These are phyloP conservation scores for Rhynchomys soricoides DNA, from an alignment of 2,113 vertebrate species.

Conservation along the genomic window DNA sequence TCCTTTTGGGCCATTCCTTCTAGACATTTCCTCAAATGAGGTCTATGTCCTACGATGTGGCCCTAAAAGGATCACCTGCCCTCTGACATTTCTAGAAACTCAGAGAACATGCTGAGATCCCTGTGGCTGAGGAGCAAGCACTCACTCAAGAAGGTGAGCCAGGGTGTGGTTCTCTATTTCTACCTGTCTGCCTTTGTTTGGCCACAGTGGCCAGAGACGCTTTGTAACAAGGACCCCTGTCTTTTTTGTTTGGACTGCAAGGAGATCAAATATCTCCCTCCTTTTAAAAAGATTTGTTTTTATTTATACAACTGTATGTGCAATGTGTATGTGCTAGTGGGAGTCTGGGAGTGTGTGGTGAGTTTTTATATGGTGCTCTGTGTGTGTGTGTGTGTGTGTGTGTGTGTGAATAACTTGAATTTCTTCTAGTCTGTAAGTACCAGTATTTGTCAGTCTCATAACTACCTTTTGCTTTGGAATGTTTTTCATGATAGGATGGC, in stretches of 20 bases:
- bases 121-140: too few relatives aligned
- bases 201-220: not conserved
- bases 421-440: not conserved
- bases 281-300: not conserved
- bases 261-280: not conserved
- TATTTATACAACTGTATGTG: not conserved
- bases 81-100: not conserved
- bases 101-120: not conserved
- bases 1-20: not conserved
- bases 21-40: not conserved
- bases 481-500: not conserved
- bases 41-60: not conserved
- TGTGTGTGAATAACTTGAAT: not conserved
- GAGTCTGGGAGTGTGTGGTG: not conserved
- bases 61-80: fast-evolving
- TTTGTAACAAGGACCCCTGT: not conserved
- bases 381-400: not conserved
- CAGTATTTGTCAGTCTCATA: not conserved
- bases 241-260: not conserved
- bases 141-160: too few relatives aligned
- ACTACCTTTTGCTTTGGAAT: not conserved
- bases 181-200: not conserved
- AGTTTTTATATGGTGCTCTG: not conserved
- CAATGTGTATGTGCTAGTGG: not conserved
- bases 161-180: not conserved